Evolutionary conservation across 2,113 vertebrate species (phyloP).

Genomic region (Hippocampus comes): DNA sequence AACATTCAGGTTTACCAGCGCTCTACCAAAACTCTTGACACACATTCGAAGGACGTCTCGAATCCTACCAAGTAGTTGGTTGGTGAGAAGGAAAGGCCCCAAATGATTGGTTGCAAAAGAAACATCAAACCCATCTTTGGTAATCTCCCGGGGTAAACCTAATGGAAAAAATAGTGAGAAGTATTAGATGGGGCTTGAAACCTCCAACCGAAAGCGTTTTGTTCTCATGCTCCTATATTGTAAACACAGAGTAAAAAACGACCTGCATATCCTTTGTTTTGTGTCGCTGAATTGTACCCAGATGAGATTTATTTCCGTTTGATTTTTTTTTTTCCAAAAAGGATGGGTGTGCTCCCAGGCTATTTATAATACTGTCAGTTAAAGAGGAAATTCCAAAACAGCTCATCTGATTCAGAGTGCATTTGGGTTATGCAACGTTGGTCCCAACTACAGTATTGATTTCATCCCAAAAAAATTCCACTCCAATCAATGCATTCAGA

Average conservation of each 20-base stretch:
- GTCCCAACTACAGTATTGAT: neutral
- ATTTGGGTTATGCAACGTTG: no score
- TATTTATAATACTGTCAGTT: neutral
- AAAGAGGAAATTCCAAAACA: neutral
- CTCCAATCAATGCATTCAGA: neutral
- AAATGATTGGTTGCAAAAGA: constrained; percentile 82
- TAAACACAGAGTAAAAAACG: neutral
- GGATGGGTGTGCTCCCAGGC: neutral
- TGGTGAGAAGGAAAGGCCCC: constrained; percentile 86
- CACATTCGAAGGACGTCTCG: neutral
- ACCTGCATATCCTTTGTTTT: neutral
- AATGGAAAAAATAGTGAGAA: no score
- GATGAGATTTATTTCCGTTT: neutral
- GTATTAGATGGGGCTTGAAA: no score
- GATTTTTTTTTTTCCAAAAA: neutral
- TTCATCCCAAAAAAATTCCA: neutral
- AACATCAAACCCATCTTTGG: constrained; percentile 75
- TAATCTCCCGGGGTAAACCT: constrained; percentile 76
- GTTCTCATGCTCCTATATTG: neutral
- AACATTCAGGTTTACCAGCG: neutral
- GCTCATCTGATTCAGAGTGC: no score
- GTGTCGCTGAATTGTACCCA: neutral
- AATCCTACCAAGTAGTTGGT: constrained; percentile 79
- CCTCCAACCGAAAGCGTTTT: neutral
- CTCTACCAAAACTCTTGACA: neutral